phyloP scores from a whole-genome alignment of 2,888 invertebrate genomes.

The Tiliacea aurago region DNA sequence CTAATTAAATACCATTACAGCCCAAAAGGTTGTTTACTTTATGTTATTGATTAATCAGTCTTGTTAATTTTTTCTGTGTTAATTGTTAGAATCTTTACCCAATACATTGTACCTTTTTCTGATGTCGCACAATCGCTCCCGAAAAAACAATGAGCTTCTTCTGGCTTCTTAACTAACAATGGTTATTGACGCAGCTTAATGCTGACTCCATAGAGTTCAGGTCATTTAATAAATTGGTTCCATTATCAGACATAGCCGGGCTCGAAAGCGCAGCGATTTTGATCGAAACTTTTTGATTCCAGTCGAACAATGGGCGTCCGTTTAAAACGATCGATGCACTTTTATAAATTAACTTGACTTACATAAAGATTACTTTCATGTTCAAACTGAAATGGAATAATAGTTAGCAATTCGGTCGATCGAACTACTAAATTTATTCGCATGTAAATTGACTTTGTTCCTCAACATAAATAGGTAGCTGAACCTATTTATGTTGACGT shows the following conservation, averaged over 20 bases:
- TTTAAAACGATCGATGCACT: constrained; percentile 34
- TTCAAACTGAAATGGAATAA: constrained; percentile 6
- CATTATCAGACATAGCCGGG: constrained; percentile 72
- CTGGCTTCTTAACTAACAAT: constrained; percentile 25
- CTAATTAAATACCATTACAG: not conserved
- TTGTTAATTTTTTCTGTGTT: not conserved
- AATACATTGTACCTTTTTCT: not conserved
- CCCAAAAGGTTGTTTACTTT: not conserved
- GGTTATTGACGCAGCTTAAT: constrained; percentile 43
- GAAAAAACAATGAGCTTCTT: constrained; percentile 1
- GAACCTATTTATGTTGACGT: no score
- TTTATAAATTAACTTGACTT: constrained; percentile 37
- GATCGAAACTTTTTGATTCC: constrained; percentile 72
- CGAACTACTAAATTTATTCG: not conserved
- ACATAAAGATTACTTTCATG: constrained; percentile 7
- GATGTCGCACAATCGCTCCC: not conserved
- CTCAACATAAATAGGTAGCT: not conserved
- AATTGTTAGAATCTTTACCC: not conserved
- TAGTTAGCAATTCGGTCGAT: not conserved
- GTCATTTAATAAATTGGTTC: constrained; percentile 71
- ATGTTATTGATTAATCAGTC: not conserved
- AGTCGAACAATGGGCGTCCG: constrained; percentile 55
- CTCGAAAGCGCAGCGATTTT: constrained; percentile 68
- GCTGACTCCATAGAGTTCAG: constrained; percentile 60
- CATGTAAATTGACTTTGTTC: not conserved